These are phyloP conservation scores for Micropoecilia bifurca DNA, from an alignment of 2,797 vertebrate genomes.

Conservation along the genomic window DNA sequence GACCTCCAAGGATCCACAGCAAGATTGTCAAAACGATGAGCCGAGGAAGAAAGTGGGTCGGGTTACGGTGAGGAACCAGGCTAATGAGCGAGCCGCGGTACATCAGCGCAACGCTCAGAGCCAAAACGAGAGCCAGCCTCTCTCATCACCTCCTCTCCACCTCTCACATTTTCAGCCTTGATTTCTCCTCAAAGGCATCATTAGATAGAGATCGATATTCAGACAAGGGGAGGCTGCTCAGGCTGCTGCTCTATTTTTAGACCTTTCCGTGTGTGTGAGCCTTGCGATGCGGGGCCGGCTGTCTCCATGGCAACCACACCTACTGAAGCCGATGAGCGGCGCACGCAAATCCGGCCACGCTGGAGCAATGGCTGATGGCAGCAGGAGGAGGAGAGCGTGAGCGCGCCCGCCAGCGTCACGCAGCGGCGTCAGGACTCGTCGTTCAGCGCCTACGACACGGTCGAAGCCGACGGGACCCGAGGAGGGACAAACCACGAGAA, in stretches of 20 bases:
- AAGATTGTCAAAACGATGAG: background rate
- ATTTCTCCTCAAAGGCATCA: slow-evolving; percentile 63
- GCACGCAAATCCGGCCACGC: slow-evolving; percentile 80
- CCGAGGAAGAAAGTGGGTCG: slow-evolving; percentile 6
- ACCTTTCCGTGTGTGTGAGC: slow-evolving; percentile 24
- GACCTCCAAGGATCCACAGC: slow-evolving; percentile 21
- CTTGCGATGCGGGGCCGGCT: slow-evolving; percentile 43
- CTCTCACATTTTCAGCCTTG: slow-evolving; percentile 39
- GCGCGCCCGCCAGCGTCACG: slow-evolving; percentile 63
- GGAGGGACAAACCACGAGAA: slow-evolving; percentile 56
- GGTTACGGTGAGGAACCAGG: slow-evolving; percentile 1
- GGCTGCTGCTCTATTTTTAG: slow-evolving; percentile 78
- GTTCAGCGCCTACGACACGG: slow-evolving; percentile 34
- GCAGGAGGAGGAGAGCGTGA: slow-evolving; percentile 64
- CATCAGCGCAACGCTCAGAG: slow-evolving; percentile 32
- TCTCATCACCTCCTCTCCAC: slow-evolving; percentile 18
- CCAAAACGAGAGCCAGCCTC: slow-evolving; percentile 29
- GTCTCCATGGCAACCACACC: slow-evolving; percentile 79
- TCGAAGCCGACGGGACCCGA: slow-evolving; percentile 32
- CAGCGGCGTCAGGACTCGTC: slow-evolving; percentile 25
- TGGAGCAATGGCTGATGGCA: slow-evolving; percentile 81
- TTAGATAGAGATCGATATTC: slow-evolving; percentile 77
- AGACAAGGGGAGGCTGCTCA: slow-evolving; percentile 51
- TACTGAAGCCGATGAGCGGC: slow-evolving; percentile 64
- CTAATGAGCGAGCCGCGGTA: slow-evolving; percentile 36